These are phyloP conservation scores for Bergia sp. DNA, from an alignment of 92 coral and sea anemone genomes.

Conservation along the genomic window DNA sequence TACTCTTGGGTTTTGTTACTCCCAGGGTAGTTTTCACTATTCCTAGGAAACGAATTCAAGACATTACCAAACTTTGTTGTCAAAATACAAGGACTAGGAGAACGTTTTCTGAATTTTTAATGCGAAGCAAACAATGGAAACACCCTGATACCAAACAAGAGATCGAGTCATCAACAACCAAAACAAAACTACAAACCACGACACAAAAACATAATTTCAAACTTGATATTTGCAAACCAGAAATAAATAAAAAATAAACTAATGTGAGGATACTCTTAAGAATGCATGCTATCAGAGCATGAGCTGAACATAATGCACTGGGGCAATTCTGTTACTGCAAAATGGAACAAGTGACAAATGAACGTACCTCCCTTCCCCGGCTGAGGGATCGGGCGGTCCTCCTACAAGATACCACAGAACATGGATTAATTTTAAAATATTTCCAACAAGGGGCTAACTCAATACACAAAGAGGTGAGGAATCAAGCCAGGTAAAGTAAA, in stretches of 20 bases:
- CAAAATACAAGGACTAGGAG: neutral
- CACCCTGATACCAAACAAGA: conserved; percentile 2
- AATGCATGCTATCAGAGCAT: neutral
- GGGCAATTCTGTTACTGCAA: neutral
- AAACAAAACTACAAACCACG: neutral
- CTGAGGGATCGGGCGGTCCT: conserved; percentile 62
- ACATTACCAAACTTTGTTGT: no score
- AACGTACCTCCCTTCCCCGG: conserved; percentile 79
- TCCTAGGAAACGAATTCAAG: neutral
- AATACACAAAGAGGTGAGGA: neutral
- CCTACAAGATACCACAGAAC: conserved; percentile 34
- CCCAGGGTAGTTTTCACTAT: no score
- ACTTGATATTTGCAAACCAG: neutral
- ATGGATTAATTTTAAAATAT: neutral
- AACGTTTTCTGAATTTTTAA: conserved; percentile 5
- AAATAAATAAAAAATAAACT: neutral
- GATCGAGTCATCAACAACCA: neutral
- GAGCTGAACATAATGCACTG: neutral
- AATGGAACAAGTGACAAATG: neutral
- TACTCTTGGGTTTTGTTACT: no score
- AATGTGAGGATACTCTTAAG: neutral
- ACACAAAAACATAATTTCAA: neutral
- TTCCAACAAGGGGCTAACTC: neutral
- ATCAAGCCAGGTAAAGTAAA: neutral
- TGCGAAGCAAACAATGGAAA: neutral